Conservation (phyloP, 1,140 invertebrate species). For the Pseudomyrmex cubaensis region DNA sequence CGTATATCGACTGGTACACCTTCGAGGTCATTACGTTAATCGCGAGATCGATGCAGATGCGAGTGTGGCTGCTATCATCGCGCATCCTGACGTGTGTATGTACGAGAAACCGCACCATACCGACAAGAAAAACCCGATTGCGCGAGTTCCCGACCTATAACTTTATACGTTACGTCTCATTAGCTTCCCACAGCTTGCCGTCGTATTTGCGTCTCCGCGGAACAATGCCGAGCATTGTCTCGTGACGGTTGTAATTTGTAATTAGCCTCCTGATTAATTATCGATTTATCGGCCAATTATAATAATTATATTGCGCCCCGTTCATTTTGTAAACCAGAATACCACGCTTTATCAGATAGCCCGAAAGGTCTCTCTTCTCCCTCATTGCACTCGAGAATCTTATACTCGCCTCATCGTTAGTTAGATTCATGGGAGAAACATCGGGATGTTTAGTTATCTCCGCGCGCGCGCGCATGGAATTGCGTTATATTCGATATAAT, state of each 20-base stretch:
- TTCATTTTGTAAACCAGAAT: constrained; percentile 70
- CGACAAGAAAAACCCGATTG: constrained; percentile 50
- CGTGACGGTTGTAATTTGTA: constrained; percentile 80
- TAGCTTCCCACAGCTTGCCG: constrained; percentile 81
- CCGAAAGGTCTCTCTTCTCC: constrained; percentile 69
- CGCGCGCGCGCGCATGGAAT: neutral
- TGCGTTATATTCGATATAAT: constrained; percentile 8
- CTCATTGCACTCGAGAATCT: constrained; percentile 31
- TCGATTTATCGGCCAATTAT: constrained; percentile 84
- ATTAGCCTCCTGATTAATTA: constrained; percentile 84
- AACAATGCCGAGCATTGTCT: constrained; percentile 80
- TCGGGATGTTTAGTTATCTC: neutral
- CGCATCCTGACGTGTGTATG: constrained; percentile 3
- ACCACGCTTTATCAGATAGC: constrained; percentile 72
- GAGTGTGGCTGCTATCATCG: constrained; percentile 55
- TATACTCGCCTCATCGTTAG: constrained; percentile 28
- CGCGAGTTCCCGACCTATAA: constrained; percentile 73
- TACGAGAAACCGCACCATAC: neutral
- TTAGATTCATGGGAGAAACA: constrained; percentile 34
- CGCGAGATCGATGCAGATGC: constrained; percentile 68
- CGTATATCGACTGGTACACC: constrained; percentile 54
- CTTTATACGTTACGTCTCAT: constrained; percentile 79
- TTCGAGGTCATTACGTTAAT: constrained; percentile 71
- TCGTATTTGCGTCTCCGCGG: constrained; percentile 40
- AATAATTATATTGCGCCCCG: constrained; percentile 74